Conservation (phyloP, 2,113 vertebrate genomes). For the Columba livia region DNA sequence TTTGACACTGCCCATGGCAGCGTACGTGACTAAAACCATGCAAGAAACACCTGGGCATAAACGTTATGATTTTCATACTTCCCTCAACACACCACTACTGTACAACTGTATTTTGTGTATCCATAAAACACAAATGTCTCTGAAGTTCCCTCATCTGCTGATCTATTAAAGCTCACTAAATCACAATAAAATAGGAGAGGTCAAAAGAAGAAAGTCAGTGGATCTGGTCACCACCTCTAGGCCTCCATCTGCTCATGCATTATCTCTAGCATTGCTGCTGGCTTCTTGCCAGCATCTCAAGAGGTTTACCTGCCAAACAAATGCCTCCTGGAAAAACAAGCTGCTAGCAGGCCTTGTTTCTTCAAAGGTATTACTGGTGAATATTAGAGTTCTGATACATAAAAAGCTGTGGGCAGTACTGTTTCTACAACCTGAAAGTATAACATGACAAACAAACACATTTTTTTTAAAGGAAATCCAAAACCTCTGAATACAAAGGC, state of each 20-base stretch:
- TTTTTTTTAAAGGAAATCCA: neutral
- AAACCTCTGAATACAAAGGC: neutral
- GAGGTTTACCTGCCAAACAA: neutral
- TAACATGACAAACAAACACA: neutral
- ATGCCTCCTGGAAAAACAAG: neutral
- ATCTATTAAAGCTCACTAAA: neutral
- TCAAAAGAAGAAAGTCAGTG: neutral
- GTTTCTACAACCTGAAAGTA: neutral
- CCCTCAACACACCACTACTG: neutral
- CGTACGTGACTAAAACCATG: neutral
- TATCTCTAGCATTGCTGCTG: neutral
- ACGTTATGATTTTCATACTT: neutral
- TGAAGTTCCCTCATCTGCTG: neutral
- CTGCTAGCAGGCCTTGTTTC: neutral
- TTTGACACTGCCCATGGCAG: neutral
- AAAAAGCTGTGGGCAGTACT: neutral
- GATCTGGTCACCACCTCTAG: neutral
- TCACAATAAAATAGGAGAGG: neutral
- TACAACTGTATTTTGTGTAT: neutral
- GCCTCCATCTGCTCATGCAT: neutral
- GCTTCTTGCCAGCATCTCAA: neutral
- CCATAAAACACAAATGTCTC: neutral
- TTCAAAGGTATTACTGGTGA: neutral
- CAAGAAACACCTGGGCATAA: neutral
- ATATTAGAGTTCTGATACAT: neutral